Evolutionary conservation across 2,888 invertebrate species (phyloP), one percentile per base, ranked within the genome.

Genomic region (Phyllotreta striolata): DNA sequence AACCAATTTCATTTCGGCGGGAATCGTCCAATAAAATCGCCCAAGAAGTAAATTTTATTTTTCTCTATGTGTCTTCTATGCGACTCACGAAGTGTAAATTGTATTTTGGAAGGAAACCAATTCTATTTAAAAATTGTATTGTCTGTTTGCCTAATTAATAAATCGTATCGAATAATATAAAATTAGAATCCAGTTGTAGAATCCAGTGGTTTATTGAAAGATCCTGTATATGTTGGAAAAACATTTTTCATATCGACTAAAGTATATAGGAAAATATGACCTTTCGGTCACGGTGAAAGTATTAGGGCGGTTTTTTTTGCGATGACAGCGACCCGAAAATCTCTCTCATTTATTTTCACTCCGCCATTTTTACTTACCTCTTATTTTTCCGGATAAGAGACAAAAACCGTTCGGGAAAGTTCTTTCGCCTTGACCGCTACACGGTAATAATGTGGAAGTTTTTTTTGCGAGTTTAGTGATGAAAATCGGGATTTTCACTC

Each of bases 111-210:
- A 57, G 13, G 44, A 57, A 65, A 61, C 44, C 62, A 40, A 54
- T 47, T 58, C 51, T 65, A 62, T 62, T 65, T 55, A 65, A 54
- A 57, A 65, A 57, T 62, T 65, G 58, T 65, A 52, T 61, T 64
- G 24, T 24, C n/a, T n/a, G n/a, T n/a, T n/a, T n/a, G n/a, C n/a
- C n/a, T n/a, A n/a, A n/a, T n/a, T n/a, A n/a, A n/a, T n/a, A n/a
- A n/a, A n/a, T n/a, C n/a, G n/a, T n/a, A n/a, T n/a, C n/a, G n/a
- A n/a, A n/a, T n/a, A n/a, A n/a, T n/a, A n/a, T n/a, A n/a, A n/a
- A n/a, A n/a, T n/a, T n/a, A n/a, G n/a, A n/a, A n/a, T n/a, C n/a
- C n/a, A n/a, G n/a, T n/a, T n/a, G n/a, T n/a, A n/a, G n/a, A n/a
- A n/a, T n/a, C n/a, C n/a, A n/a, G n/a, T n/a, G n/a, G n/a, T n/a